phyloP scores from a whole-genome alignment of 2,888 invertebrate genomes.

The Chaitophorus viminalis region DNA sequence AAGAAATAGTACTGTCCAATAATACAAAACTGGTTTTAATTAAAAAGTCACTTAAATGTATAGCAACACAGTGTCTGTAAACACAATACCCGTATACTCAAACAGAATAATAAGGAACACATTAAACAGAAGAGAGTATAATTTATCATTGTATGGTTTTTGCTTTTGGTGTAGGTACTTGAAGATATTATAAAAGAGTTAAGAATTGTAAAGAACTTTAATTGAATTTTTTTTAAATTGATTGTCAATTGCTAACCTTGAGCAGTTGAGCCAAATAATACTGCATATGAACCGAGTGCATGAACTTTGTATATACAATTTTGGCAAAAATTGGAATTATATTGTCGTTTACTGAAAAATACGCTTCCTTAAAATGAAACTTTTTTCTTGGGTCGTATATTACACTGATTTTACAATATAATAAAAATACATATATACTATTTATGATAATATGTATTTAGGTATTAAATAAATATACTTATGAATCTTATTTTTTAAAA shows the following conservation, averaged over 20 bases:
- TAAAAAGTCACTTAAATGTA: slow-evolving; percentile 7
- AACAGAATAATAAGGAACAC: neutral
- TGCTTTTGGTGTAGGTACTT: too few species aligned
- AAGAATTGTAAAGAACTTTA: neutral
- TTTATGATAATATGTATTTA: too few species aligned
- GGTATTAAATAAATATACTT: too few species aligned
- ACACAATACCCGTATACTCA: neutral
- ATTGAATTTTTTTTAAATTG: neutral
- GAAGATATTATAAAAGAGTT: neutral
- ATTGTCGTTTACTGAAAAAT: too few species aligned
- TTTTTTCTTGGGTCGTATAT: neutral
- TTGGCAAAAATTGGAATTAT: neutral
- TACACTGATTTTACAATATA: neutral
- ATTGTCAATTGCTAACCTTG: slow-evolving; percentile 36
- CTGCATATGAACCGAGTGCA: neutral
- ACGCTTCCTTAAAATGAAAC: neutral
- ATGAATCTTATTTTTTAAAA: neutral
- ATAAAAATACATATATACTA: too few species aligned
- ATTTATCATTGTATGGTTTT: slow-evolving; percentile 17
- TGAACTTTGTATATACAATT: neutral
- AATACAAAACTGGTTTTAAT: slow-evolving; percentile 2
- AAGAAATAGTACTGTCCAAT: neutral
- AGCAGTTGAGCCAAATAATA: neutral
- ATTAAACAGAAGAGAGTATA: neutral
- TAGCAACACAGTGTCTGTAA: neutral